phyloP scores from a whole-genome alignment of 2,113 vertebrate species.

The Hucho hucho region DNA sequence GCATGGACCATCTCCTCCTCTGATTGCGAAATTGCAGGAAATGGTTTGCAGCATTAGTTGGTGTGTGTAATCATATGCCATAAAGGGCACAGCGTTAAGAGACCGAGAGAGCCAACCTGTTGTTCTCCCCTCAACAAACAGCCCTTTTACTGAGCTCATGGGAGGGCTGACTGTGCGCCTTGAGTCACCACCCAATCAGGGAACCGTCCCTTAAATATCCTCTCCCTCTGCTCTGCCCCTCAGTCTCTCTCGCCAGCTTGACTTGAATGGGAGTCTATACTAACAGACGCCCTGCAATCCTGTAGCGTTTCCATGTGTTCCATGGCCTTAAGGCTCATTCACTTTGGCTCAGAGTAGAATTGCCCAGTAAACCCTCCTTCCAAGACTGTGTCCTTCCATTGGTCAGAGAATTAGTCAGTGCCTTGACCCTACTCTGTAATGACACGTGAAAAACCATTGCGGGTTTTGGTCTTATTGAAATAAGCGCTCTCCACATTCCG shows the following conservation, averaged over 20 bases:
- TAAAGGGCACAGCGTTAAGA: background rate
- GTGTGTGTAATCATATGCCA: constrained; percentile 3
- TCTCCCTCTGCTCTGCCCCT: background rate
- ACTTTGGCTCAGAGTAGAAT: constrained; percentile 2
- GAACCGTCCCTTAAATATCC: constrained; percentile 24
- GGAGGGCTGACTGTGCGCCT: constrained; percentile 26
- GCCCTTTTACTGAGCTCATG: constrained; percentile 35
- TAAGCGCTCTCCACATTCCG: background rate
- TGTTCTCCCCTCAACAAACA: constrained; percentile 8
- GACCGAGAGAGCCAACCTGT: constrained; percentile 1
- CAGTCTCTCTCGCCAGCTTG: constrained; percentile 16
- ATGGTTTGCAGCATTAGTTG: constrained; percentile 13
- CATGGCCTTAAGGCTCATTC: background rate
- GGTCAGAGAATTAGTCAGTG: constrained; percentile 10
- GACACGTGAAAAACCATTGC: constrained; percentile 9
- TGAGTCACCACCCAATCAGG: constrained; percentile 43
- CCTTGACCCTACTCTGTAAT: constrained; percentile 17
- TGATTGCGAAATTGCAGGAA: constrained; percentile 10
- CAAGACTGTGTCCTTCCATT: background rate
- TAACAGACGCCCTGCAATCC: background rate
- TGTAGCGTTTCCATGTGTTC: constrained; percentile 8
- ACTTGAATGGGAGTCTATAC: constrained; percentile 1
- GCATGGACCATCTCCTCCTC: background rate
- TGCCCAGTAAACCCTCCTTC: background rate
- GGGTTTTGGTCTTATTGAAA: constrained; percentile 9